phyloP scores from a whole-genome alignment of 1,140 invertebrate genomes.

The Lethrus apterus region DNA sequence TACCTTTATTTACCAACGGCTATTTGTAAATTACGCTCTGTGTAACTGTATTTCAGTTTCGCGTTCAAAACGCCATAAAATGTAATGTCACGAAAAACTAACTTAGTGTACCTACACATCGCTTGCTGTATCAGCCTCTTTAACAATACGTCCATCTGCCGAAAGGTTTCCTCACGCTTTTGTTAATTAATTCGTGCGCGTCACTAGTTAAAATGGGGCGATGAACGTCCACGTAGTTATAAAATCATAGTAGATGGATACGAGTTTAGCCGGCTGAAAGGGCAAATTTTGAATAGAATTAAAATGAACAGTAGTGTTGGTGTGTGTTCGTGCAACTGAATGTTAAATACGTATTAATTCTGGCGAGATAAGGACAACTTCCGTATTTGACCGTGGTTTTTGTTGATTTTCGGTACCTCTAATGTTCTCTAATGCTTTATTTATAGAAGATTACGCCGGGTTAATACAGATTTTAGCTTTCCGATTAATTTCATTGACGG shows the following conservation, averaged over 20 bases:
- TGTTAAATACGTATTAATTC: conserved; percentile 13
- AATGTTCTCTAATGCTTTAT: conserved; percentile 13
- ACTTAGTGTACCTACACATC: neutral
- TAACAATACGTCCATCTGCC: conserved; percentile 1
- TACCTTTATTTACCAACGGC: too few species aligned
- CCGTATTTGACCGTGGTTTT: conserved; percentile 10
- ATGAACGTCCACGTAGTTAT: neutral
- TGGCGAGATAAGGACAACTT: conserved; percentile 13
- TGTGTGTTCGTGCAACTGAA: conserved; percentile 8
- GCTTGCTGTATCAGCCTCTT: conserved; percentile 7
- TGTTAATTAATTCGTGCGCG: neutral
- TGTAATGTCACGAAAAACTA: too few species aligned
- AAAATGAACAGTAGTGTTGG: conserved; percentile 8
- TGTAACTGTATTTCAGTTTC: too few species aligned
- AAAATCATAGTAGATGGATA: neutral
- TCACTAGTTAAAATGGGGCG: neutral
- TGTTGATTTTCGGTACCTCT: conserved; percentile 12
- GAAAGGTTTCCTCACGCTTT: neutral
- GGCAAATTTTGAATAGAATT: conserved; percentile 12
- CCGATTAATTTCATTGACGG: conserved; percentile 10
- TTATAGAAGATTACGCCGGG: conserved; percentile 8
- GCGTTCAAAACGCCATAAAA: too few species aligned
- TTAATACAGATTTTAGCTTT: conserved; percentile 9
- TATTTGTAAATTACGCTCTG: too few species aligned
- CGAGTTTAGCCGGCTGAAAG: conserved; percentile 8